A percentile compares a stretch with the other conserved stretches of the same genome.
phyloP scores from a whole-genome alignment of 2,113 vertebrate species.

The Neogobius melanostomus region DNA sequence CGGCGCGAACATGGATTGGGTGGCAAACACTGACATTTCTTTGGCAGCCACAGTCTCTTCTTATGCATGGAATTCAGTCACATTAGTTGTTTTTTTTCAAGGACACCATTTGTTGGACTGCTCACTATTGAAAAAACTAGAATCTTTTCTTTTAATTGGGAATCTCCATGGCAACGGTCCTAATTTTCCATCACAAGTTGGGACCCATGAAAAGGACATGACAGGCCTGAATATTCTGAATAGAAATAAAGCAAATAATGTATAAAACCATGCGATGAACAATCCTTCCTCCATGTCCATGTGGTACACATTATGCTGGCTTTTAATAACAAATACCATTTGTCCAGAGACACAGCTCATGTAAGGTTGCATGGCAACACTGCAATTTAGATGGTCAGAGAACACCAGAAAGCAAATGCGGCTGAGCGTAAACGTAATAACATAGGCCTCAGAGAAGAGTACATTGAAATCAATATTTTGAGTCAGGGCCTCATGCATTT shows the following conservation, averaged over 20 bases:
- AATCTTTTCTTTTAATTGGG: no score
- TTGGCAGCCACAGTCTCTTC: constrained; percentile 51
- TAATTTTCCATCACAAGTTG: no score
- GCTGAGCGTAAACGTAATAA: background rate
- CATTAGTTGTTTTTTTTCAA: no score
- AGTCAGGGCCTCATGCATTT: background rate
- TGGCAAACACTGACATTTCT: constrained; percentile 56
- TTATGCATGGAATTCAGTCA: constrained; percentile 2
- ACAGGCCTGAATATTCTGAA: background rate
- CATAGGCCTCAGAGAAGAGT: background rate
- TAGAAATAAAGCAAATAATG: background rate
- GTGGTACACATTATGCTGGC: background rate
- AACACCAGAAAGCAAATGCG: background rate
- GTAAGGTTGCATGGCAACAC: constrained; percentile 6
- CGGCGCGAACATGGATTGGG: constrained; percentile 40
- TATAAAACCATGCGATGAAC: background rate
- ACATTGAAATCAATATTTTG: background rate
- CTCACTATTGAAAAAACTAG: no score
- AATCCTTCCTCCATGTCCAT: background rate
- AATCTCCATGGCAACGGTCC: no score
- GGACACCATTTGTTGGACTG: no score
- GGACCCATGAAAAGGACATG: background rate
- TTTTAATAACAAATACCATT: background rate
- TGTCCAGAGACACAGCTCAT: background rate
- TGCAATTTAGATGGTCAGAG: background rate